These are phyloP conservation scores for Callipepla squamata DNA, from an alignment of 2,113 vertebrate genomes.

Conservation along the genomic window DNA sequence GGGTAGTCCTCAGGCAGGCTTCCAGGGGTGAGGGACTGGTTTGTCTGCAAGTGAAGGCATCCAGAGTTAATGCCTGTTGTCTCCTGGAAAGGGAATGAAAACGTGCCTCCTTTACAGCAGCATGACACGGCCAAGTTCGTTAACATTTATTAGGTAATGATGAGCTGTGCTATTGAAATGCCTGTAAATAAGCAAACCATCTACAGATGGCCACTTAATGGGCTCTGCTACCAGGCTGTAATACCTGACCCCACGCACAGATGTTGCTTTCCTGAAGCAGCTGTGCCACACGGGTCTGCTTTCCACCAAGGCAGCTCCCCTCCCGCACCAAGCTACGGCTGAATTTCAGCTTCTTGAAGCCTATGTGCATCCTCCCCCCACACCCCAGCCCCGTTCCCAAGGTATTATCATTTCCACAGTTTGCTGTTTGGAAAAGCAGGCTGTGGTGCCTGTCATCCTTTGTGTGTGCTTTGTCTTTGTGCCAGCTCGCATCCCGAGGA, in stretches of 20 bases:
- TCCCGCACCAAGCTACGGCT: not conserved
- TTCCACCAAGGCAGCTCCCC: not conserved
- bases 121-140: not conserved
- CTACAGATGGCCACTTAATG: conserved; percentile 44
- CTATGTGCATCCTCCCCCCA: not conserved
- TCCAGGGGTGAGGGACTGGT: not conserved
- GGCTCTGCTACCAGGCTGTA: conserved; percentile 14
- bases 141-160: conserved; percentile 43
- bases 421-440: conserved; percentile 49
- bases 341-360: not conserved
- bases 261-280: conserved; percentile 13
- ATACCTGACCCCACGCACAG: conserved; percentile 20
- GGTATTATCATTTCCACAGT: conserved; percentile 14
- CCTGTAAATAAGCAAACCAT: conserved; percentile 43
- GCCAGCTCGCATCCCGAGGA: conserved; percentile 57
- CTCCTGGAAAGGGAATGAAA: not conserved
- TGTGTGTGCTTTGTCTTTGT: conserved; percentile 58
- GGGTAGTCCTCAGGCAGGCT: not conserved
- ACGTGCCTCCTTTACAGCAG: not conserved
- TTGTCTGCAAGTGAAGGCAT: not conserved
- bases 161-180: conserved; percentile 2
- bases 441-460: conserved; percentile 70
- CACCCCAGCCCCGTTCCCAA: not conserved
- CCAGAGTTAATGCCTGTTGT: not conserved
- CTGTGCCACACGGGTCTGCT: not conserved